phyloP scores from a whole-genome alignment of 2,888 invertebrate genomes.

The Bedellia somnulentella region DNA sequence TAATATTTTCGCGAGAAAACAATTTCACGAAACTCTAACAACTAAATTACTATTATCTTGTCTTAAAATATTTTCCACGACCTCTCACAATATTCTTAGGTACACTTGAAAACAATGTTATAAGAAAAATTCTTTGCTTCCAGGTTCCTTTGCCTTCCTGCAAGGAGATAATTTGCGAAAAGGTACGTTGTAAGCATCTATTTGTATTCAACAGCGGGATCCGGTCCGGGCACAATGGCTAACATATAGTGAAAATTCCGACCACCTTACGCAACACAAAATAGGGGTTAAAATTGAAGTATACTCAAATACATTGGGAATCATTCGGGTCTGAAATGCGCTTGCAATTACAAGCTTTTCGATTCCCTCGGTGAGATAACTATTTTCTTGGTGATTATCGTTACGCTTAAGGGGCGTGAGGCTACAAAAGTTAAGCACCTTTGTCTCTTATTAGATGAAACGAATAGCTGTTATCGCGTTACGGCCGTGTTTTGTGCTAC shows the following conservation, averaged over 20 bases:
- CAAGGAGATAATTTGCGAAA: constrained; percentile 45
- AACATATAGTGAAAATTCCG: constrained; percentile 5
- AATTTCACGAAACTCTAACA: too few species aligned
- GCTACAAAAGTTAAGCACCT: constrained; percentile 8
- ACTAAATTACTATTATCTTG: too few species aligned
- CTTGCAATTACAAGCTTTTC: constrained; percentile 9
- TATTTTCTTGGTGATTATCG: constrained; percentile 8
- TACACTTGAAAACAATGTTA: too few species aligned
- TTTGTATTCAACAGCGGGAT: constrained; percentile 40
- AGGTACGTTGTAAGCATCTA: constrained; percentile 36
- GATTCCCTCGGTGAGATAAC: constrained; percentile 10
- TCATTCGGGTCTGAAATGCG: too few species aligned
- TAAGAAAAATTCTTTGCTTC: too few species aligned
- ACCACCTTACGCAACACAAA: not conserved
- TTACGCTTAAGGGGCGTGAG: constrained; percentile 1
- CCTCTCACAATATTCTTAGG: too few species aligned
- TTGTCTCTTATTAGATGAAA: constrained; percentile 5
- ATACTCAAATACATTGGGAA: too few species aligned
- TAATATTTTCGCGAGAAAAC: too few species aligned
- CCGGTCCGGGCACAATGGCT: constrained; percentile 10
- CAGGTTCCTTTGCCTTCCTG: constrained; percentile 43
- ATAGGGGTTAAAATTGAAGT: too few species aligned
- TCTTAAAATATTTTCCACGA: too few species aligned
- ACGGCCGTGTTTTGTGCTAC: too few species aligned
- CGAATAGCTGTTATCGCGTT: constrained; percentile 2